These are phyloP conservation scores for Drosophila tristis DNA, from an alignment of 1,140 invertebrate species.

Conservation along the genomic window DNA sequence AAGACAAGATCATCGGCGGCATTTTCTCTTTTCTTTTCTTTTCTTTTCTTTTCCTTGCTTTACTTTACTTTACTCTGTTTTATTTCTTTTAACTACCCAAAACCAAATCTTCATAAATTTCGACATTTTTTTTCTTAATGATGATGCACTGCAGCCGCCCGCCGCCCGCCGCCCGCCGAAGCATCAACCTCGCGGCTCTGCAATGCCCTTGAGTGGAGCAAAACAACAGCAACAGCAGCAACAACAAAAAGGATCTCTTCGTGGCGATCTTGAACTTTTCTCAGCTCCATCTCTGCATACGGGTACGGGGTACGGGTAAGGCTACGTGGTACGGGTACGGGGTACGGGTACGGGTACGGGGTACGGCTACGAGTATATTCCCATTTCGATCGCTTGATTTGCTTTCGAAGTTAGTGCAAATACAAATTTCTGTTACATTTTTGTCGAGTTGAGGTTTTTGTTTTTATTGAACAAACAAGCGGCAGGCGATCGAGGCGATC, in stretches of 20 bases:
- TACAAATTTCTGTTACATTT: conserved; percentile 77
- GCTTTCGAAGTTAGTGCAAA: conserved; percentile 58
- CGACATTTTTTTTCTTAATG: conserved; percentile 31
- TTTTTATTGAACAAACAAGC: conserved; percentile 68
- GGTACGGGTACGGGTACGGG: too few relatives aligned
- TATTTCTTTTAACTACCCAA: conserved; percentile 20
- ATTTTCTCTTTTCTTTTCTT: conserved; percentile 24
- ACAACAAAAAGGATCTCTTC: conserved; percentile 16
- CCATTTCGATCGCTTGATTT: conserved; percentile 65
- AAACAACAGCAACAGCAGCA: neutral
- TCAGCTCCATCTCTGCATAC: conserved; percentile 15
- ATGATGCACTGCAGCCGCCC: conserved; percentile 34
- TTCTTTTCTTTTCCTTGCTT: conserved; percentile 17
- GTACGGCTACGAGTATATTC: too few relatives aligned
- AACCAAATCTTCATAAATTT: conserved; percentile 51
- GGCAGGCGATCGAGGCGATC: conserved; percentile 25
- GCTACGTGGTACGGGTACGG: too few relatives aligned
- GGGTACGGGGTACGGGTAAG: too few relatives aligned
- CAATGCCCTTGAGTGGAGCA: conserved; percentile 10
- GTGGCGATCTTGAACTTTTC: conserved; percentile 31
- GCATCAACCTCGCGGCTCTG: neutral
- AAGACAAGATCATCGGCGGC: conserved; percentile 31
- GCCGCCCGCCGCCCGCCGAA: conserved; percentile 19
- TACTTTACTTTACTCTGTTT: conserved; percentile 4
- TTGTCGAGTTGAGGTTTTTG: conserved; percentile 44